Base-by-base conservation (phyloP, 2,113 vertebrate species). In the Indicator indicator region DNA sequence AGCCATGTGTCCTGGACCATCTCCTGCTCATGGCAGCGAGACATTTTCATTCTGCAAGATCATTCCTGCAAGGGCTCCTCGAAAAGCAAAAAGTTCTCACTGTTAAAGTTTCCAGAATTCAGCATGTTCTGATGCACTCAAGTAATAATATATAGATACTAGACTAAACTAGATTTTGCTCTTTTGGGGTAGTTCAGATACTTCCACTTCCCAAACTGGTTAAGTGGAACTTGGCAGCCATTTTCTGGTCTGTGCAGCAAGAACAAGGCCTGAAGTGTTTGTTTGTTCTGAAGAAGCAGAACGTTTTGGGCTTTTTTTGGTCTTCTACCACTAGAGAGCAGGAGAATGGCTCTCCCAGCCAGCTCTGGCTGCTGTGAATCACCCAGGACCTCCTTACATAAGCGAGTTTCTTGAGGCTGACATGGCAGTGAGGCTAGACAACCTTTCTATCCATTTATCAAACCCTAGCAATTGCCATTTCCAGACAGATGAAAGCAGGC, bases 311-410 rank as follows among this genome's bases (percentile, higher is more conserved):
- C 59, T 60, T 89, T 88, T 88, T 93, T 64, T 89, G 52, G 72
- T 33, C n/a, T 74, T 88, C 58, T 60, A 19, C 95, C 93, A 58
- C 93, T 93, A 93, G 88, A 84, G 89, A 95, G 95, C 94, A 96
- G 89, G 64, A 95, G 89, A 83, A 95, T 24, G 36, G 91, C 42
- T 88, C 82, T 89, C 36, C 56, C 56, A 52, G 70, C 10, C 7
- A 21, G 17, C 70, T 75, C 67, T 19, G 40, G 72, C 42, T 16
- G 86, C 86, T 70, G 40, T 40, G 79, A 77, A 65, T 65, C 62
- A 30, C 30, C 0, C 1, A 71, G 52, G 46, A 78, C 32, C 52
- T 58, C 5, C 5, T 65, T 54, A 50, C 17, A 6, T 73, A 72
- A 74, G 6, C 1, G 4, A 30, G 59, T 46, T 69, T 84, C 85